Conservation (phyloP, 37 sponge, comb jelly and placozoan genomes). For the Petrosia ficiformis region DNA sequence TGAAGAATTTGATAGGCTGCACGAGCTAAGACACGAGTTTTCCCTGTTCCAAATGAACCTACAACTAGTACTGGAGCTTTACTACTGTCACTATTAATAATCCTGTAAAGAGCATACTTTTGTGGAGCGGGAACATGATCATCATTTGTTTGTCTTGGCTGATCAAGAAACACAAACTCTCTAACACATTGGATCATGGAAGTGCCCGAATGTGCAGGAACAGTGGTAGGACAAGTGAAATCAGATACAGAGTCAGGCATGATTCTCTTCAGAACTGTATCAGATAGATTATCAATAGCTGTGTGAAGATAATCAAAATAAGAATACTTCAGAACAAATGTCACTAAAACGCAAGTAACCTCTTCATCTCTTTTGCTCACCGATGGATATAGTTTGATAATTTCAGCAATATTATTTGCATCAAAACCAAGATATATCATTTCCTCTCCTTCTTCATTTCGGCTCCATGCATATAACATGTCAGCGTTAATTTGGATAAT, state of each 20-base stretch:
- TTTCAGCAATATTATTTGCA: too few species aligned
- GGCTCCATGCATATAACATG: neutral
- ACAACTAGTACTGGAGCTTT: constrained; percentile 49
- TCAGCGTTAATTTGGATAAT: too few species aligned
- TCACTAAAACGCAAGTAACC: neutral
- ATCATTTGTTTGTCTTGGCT: too few species aligned
- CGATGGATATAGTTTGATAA: too few species aligned
- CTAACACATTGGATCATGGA: neutral
- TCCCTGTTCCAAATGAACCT: constrained; percentile 82
- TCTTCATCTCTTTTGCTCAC: neutral
- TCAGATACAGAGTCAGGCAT: neutral
- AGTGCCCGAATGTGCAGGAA: neutral
- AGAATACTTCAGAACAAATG: constrained; percentile 58
- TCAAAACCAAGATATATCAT: neutral
- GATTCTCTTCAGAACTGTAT: constrained; percentile 14
- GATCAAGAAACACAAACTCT: neutral
- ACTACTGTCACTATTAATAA: constrained; percentile 14
- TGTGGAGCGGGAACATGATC: too few species aligned
- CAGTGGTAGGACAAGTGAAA: neutral
- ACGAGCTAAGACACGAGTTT: constrained; percentile 65
- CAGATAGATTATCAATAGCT: constrained; percentile 29
- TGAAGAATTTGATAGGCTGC: constrained; percentile 30
- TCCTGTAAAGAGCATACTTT: constrained; percentile 8
- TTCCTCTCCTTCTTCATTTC: neutral
- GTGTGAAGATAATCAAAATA: constrained; percentile 54